A percentile compares a stretch with the other conserved stretches of the same genome.
Conservation (phyloP, 2,113 vertebrate species). For the Chaetodon auriga region DNA sequence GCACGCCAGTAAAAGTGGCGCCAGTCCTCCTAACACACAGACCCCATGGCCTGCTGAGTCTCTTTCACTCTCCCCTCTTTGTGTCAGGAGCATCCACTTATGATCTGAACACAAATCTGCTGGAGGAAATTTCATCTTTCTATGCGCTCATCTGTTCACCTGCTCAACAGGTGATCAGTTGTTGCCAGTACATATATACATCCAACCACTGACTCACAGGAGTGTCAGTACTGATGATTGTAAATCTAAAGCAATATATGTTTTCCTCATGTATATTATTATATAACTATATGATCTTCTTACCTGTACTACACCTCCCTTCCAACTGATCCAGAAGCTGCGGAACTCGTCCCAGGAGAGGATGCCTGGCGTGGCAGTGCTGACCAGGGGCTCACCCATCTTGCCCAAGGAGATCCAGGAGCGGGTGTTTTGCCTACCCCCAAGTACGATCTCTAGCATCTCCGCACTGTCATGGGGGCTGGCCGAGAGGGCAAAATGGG, state of each 20-base stretch:
- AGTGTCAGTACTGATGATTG: not conserved
- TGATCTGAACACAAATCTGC: conserved; percentile 13
- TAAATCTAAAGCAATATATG: not conserved
- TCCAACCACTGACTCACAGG: not conserved
- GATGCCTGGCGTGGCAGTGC: conserved; percentile 85
- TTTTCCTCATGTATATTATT: not conserved
- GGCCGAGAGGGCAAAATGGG: conserved; percentile 90
- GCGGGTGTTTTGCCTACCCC: conserved; percentile 90
- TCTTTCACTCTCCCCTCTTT: conserved; percentile 24
- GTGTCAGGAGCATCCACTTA: not conserved
- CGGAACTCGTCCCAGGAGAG: conserved; percentile 96
- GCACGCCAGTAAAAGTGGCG: conserved; percentile 68
- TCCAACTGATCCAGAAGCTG: conserved; percentile 95
- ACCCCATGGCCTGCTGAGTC: conserved; percentile 53
- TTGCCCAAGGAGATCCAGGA: conserved; percentile 92
- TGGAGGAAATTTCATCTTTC: not conserved
- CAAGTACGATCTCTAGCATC: conserved; percentile 92
- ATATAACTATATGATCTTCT: not conserved
- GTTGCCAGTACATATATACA: not conserved
- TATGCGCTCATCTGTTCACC: not conserved
- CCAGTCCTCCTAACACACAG: conserved; percentile 67
- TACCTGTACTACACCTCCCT: conserved; percentile 88
- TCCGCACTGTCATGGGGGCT: conserved; percentile 90
- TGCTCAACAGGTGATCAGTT: not conserved
- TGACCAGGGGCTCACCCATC: conserved; percentile 90